Evolutionary conservation across 2,797 vertebrate genomes (phyloP), one percentile per base, ranked within the genome.

Genomic region (Phrynocephalus guinanensis): DNA sequence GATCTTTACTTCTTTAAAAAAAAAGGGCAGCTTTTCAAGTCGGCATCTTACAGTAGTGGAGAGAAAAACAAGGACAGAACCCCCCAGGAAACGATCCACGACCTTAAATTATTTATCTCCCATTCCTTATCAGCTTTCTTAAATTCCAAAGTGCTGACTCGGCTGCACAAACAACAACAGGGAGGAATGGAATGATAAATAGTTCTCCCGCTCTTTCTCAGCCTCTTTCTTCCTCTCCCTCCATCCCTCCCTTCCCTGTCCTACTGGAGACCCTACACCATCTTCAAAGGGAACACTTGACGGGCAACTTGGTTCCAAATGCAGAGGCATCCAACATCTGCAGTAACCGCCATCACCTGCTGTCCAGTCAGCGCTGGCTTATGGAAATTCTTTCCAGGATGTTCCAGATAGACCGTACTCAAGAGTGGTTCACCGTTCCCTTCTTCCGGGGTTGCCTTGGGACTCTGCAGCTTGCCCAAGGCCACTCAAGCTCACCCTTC

Each of bases 41-140:
- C 26, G n/a, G 84, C 66, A 66, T 86, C 52, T 79, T 18, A n/a
- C 38, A 44, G 5, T 68, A 30, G 24, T 22, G 67, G 71, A 24
- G 44, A 75, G 86, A 90, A 90, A 73, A 1, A 1, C 20, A 5
- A 11, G 79, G 2, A 28, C 50, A 66, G 79, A 82, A 76, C 71
- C 52, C 79, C 78, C 81, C 50, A 88, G 90, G 88, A 92, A n/a
- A 68, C 73, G 52, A 79, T 33, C 22, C 3, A 9, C 67, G 91
- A 81, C 89, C 82, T 71, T 92, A 60, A 86, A 87, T 90, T 83
- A 93, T 89, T 87, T 89, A 91, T 66, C 48, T 1, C 60, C 67
- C 67, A 4, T 28, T 89, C 78, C 30, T 78, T 63, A 76, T 71
- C 70, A 90, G 85, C 3, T 2, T 79, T 86, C 75, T n/a, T 85